Conservation (phyloP, 2,113 vertebrate species). For the Tretioscincus oriximinensis region DNA sequence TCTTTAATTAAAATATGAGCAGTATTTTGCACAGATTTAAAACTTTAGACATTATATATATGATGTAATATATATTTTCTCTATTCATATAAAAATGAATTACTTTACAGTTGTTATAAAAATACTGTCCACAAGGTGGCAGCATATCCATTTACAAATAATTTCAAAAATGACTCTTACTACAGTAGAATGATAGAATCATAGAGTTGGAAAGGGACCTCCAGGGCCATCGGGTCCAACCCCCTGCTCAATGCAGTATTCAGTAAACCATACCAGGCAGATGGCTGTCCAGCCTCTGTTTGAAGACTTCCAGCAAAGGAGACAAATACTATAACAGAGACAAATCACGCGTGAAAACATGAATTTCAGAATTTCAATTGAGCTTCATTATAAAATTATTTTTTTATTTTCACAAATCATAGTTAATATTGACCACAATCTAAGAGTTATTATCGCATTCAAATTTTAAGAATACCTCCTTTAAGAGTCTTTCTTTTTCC, state of each 20-base stretch:
- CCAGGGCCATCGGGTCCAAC: too few relatives aligned
- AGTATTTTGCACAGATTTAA: not conserved
- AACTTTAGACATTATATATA: not conserved
- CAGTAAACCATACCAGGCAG: too few relatives aligned
- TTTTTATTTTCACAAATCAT: not conserved
- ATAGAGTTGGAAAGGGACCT: too few relatives aligned
- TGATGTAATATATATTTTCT: not conserved
- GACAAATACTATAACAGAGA: too few relatives aligned
- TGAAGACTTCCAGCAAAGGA: too few relatives aligned
- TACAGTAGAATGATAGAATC: not conserved
- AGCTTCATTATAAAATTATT: not conserved
- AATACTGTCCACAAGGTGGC: slow-evolving; percentile 53
- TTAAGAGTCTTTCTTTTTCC: too few relatives aligned
- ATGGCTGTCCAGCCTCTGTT: too few relatives aligned
- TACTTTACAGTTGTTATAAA: not conserved
- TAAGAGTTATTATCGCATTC: not conserved
- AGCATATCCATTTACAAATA: slow-evolving; percentile 47
- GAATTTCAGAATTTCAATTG: not conserved
- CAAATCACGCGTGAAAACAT: too few relatives aligned
- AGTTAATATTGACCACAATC: not conserved
- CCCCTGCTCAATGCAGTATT: too few relatives aligned
- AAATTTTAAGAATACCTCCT: too few relatives aligned
- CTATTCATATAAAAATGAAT: not conserved
- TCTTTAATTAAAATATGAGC: slow-evolving; percentile 5
- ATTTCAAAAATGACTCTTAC: not conserved